Conservation (phyloP, 2,888 invertebrate species). For the Acanthococcus lagerstroemiae region DNA sequence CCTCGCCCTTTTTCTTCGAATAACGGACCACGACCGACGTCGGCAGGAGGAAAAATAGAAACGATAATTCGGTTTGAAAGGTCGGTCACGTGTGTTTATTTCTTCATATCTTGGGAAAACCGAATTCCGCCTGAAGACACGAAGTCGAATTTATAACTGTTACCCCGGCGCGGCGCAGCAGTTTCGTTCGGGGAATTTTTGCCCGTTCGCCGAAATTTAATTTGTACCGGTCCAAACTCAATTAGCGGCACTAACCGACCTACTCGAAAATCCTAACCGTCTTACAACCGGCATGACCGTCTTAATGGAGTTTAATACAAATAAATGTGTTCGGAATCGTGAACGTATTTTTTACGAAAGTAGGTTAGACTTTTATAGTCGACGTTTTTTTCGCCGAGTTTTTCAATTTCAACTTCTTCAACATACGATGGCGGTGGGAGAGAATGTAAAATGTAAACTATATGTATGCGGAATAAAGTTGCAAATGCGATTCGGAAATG, state of each 20-base stretch:
- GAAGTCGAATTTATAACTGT: constrained; percentile 9
- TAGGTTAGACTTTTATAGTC: not conserved
- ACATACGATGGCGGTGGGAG: too few relatives aligned
- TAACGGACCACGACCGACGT: too few relatives aligned
- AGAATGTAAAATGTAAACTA: too few relatives aligned
- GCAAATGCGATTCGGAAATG: too few relatives aligned
- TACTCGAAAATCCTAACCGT: constrained; percentile 18
- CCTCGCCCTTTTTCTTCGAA: too few relatives aligned
- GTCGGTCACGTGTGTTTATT: constrained; percentile 30
- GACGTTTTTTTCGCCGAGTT: not conserved
- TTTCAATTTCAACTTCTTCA: not conserved
- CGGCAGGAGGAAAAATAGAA: constrained; percentile 28
- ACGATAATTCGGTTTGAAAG: constrained; percentile 29
- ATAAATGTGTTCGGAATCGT: constrained; percentile 19
- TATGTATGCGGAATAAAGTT: too few relatives aligned
- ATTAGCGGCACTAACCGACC: constrained; percentile 21
- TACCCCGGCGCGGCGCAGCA: constrained; percentile 2
- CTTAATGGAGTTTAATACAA: constrained; percentile 23
- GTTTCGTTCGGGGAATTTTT: constrained; percentile 27
- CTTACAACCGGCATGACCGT: constrained; percentile 13
- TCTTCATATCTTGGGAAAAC: constrained; percentile 27
- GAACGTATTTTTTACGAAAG: constrained; percentile 11
- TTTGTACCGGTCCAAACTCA: constrained; percentile 24
- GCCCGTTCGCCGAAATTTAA: constrained; percentile 24
- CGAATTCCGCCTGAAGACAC: constrained; percentile 19